Base-by-base conservation (phyloP, 2,113 vertebrate species). In the Himantopus leucocephalus region DNA sequence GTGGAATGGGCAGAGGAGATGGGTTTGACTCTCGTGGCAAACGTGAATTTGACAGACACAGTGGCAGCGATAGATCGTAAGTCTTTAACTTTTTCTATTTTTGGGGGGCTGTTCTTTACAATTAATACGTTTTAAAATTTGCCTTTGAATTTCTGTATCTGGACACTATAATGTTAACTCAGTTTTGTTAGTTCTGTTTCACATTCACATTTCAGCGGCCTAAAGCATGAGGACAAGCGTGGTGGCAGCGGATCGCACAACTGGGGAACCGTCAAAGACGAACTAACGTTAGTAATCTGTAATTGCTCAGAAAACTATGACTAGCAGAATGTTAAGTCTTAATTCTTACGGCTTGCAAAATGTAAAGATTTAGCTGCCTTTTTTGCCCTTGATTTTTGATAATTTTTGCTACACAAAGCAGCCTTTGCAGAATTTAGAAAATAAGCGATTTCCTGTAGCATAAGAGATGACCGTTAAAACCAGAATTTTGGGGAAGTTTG, bases 221-320 rank as follows among this genome's bases (percentile, higher is more conserved):
- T 99, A 95, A 99, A 99, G 98, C 98, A 99, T 26, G 99, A 99
- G 95, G 99, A 99, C 97, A 99, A 99, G 96, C 99, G 99, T 63
- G 99, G 99, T 23, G 99, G 99, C 93, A 99, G 99, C 72, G 99
- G 99, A 97, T 99, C 99, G 43, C 99, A 99, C 98, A 99, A 99
- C 98, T 99, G 99, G 99, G 99, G 99, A 94, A 99, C 98, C 53
- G 99, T 99, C 97, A 99, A 99, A 98, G 99, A 99, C 89, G 99
- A 99, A 85, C 94, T 99, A 68, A 99, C 99, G 99, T 99, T 96
- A 98, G 98, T 98, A 96, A 94, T 59, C 92, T 62, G 2, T n/a
- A 21, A 6, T 76, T 95, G 84, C 95, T 97, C 92, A 14, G 4
- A 53, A n/a, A 74, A 37, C 66, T n/a, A 0, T 32, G 7, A 45